These are phyloP conservation scores for Megaustenia siamemsis DNA, from an alignment of 2,888 invertebrate genomes.

Conservation along the genomic window DNA sequence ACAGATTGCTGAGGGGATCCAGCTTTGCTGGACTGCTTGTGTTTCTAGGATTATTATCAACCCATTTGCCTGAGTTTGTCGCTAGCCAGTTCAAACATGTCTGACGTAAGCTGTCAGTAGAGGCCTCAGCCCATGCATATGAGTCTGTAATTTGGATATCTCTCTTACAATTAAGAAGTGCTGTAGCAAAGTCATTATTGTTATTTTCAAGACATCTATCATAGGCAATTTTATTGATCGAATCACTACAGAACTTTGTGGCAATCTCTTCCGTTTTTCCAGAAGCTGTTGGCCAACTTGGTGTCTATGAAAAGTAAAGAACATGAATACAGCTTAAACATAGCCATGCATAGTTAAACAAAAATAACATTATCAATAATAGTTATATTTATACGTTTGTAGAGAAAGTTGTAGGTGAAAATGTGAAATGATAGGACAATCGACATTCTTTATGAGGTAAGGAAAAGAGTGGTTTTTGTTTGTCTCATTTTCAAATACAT, in stretches of 20 bases:
- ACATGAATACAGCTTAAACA: no score
- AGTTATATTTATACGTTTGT: no score
- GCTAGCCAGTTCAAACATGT: constrained; percentile 48
- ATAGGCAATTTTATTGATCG: constrained; percentile 44
- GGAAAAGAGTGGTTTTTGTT: no score
- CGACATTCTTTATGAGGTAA: no score
- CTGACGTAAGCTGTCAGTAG: constrained; percentile 54
- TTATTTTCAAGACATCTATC: constrained; percentile 46
- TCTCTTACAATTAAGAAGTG: constrained; percentile 57
- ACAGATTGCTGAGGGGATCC: constrained; percentile 50
- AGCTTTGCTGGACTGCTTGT: constrained; percentile 52
- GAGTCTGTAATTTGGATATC: constrained; percentile 59
- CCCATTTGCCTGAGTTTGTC: constrained; percentile 51
- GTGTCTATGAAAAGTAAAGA: constrained; percentile 53
- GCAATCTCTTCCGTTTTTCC: constrained; percentile 60
- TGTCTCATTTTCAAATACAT: no score
- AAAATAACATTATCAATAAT: no score
- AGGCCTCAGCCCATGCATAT: constrained; percentile 42
- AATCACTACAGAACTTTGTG: constrained; percentile 55
- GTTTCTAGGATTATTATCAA: constrained; percentile 39
- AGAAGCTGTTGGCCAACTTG: constrained; percentile 62
- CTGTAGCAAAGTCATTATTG: constrained; percentile 28
- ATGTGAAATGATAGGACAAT: no score
- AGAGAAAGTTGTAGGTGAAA: no score
- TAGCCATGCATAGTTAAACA: no score